Conservation (phyloP, 2,113 vertebrate species). For the Oryzias melastigma region DNA sequence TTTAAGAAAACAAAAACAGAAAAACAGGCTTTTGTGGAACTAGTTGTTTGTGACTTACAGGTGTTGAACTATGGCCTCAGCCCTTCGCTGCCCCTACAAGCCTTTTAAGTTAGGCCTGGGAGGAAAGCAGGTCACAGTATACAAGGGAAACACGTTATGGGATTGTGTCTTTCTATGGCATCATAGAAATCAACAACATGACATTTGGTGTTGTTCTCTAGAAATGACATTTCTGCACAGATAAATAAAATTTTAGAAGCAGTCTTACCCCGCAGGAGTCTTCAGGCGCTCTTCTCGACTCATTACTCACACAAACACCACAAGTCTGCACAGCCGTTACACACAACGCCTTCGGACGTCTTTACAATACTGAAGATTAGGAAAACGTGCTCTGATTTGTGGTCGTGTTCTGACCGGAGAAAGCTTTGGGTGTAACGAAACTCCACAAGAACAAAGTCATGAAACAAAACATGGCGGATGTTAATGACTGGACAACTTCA, state of each 20-base stretch:
- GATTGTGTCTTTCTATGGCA: slow-evolving; percentile 68
- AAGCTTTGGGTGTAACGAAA: slow-evolving; percentile 55
- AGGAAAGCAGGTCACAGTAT: slow-evolving; percentile 99
- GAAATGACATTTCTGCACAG: slow-evolving; percentile 71
- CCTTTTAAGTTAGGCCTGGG: slow-evolving; percentile 99
- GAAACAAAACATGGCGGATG: slow-evolving; percentile 1
- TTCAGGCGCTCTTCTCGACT: slow-evolving; percentile 59
- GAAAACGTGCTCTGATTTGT: no score
- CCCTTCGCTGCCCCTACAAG: slow-evolving; percentile 98
- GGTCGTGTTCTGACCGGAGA: background rate
- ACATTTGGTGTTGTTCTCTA: slow-evolving; percentile 47
- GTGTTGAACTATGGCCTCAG: slow-evolving; percentile 98
- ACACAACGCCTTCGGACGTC: slow-evolving; percentile 57
- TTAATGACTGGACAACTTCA: background rate
- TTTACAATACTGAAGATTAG: no score
- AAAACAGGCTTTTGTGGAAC: slow-evolving; percentile 85
- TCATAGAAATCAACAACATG: slow-evolving; percentile 59
- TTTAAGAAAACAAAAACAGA: slow-evolving; percentile 65
- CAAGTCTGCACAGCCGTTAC: slow-evolving; percentile 47
- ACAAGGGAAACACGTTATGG: slow-evolving; percentile 80
- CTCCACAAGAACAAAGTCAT: slow-evolving; percentile 8
- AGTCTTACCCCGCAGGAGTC: slow-evolving; percentile 79
- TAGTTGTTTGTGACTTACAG: slow-evolving; percentile 98
- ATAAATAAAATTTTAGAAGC: slow-evolving; percentile 80
- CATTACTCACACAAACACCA: slow-evolving; percentile 37